phyloP scores from a whole-genome alignment of 2,888 invertebrate genomes.

The Pyrrhosoma nymphula region DNA sequence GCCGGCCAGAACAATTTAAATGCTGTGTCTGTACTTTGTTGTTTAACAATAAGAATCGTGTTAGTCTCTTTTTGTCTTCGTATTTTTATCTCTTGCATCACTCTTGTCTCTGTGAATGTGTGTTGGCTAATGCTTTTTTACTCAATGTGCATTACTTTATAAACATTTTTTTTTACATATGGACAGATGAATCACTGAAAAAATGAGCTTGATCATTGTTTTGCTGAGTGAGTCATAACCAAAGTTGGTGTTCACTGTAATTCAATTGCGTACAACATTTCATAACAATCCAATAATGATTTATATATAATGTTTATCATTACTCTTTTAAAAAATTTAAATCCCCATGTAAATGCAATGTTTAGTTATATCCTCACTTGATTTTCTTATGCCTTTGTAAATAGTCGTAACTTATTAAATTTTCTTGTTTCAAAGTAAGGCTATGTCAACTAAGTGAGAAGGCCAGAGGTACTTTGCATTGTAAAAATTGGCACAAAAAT shows the following conservation, averaged over 20 bases:
- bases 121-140: not conserved
- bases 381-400: no score
- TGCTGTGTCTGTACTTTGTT: constrained; percentile 42
- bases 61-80: constrained; percentile 25
- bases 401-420: no score
- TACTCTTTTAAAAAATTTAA: not conserved
- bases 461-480: no score
- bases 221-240: not conserved
- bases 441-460: no score
- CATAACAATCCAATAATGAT: no score
- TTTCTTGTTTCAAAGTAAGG: no score
- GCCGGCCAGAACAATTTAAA: constrained; percentile 8
- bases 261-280: not conserved
- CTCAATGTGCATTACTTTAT: not conserved
- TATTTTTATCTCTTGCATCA: not conserved
- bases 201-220: not conserved
- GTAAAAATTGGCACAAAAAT: no score
- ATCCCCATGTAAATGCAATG: no score
- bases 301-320: not conserved
- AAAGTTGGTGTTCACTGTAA: not conserved
- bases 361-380: no score
- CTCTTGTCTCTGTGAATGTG: not conserved
- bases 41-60: not conserved
- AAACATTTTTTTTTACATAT: not conserved
- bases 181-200: not conserved